phyloP scores from a whole-genome alignment of 1,140 invertebrate species.

The Hetaerina americana region DNA sequence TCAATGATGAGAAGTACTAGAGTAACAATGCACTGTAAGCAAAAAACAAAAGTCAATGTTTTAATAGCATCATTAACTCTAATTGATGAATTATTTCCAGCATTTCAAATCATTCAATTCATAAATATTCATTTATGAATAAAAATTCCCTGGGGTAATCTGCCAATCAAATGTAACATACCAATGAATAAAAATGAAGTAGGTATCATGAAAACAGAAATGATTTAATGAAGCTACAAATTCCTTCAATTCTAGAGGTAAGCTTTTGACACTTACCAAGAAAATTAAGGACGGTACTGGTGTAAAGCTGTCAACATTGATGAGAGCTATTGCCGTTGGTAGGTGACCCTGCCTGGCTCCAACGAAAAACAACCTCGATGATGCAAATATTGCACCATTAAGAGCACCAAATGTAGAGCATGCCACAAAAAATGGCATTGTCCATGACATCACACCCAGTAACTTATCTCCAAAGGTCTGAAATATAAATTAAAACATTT shows the following conservation, averaged over 20 bases:
- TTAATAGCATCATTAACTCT: too few relatives aligned
- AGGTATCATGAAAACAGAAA: too few relatives aligned
- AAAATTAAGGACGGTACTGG: conserved; percentile 76
- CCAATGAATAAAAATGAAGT: too few relatives aligned
- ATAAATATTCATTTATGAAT: too few relatives aligned
- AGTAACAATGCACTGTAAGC: conserved; percentile 63
- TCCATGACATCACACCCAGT: conserved; percentile 56
- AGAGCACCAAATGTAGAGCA: conserved; percentile 73
- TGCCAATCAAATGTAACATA: too few relatives aligned
- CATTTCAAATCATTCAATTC: too few relatives aligned
- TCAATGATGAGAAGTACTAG: conserved; percentile 65
- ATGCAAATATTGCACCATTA: conserved; percentile 84
- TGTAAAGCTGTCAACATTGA: conserved; percentile 67
- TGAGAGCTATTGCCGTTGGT: conserved; percentile 67
- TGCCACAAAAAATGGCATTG: conserved; percentile 74
- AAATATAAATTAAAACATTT: conserved; percentile 18
- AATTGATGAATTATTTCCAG: too few relatives aligned
- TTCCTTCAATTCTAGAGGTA: too few relatives aligned
- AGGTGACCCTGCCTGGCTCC: conserved; percentile 83
- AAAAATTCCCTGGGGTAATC: too few relatives aligned
- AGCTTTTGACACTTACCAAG: conserved; percentile 47
- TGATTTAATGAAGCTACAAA: too few relatives aligned
- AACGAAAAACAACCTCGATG: conserved; percentile 77
- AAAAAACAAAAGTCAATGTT: conserved; percentile 19
- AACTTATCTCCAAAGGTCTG: conserved; percentile 69